Percentiles rank a stretch among this genome's conserved stretches.
Evolutionary conservation across 1,140 invertebrate species (phyloP).

Genomic region (Druon quercuslanigerum): DNA sequence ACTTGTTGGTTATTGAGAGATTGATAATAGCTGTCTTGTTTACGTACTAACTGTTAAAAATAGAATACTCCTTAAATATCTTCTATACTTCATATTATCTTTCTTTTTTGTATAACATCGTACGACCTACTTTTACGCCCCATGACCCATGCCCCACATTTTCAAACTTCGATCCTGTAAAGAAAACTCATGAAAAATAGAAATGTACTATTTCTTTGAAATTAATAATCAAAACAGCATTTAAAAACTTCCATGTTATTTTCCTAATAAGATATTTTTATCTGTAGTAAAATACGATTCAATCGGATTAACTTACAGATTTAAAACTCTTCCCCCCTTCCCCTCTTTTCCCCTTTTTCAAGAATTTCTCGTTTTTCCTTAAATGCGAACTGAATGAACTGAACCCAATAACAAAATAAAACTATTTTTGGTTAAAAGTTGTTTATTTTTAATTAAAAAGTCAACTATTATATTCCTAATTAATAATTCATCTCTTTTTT

Average conservation of each 20-base stretch:
- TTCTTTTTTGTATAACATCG: conserved; percentile 15
- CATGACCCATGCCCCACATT: conserved; percentile 25
- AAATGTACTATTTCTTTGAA: background rate
- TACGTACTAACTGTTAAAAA: background rate
- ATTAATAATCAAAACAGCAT: background rate
- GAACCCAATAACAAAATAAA: too few species aligned
- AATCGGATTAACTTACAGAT: too few species aligned
- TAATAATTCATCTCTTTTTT: too few species aligned
- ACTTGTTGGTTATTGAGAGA: conserved; percentile 7
- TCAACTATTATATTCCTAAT: too few species aligned
- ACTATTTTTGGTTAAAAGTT: too few species aligned
- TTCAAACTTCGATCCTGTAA: conserved; percentile 26
- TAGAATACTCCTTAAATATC: conserved; percentile 20
- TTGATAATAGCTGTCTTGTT: conserved; percentile 4
- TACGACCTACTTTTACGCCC: conserved; percentile 17
- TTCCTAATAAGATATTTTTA: background rate
- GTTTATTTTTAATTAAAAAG: too few species aligned
- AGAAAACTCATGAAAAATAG: conserved; percentile 1
- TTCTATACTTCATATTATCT: conserved; percentile 18
- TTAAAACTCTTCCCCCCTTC: too few species aligned
- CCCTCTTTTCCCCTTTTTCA: too few species aligned
- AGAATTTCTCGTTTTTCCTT: too few species aligned
- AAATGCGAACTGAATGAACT: too few species aligned
- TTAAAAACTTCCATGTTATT: background rate
- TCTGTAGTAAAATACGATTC: too few species aligned